These are phyloP conservation scores for Sebastolobus altivelis DNA, from an alignment of 2,797 vertebrate genomes.

Conservation along the genomic window DNA sequence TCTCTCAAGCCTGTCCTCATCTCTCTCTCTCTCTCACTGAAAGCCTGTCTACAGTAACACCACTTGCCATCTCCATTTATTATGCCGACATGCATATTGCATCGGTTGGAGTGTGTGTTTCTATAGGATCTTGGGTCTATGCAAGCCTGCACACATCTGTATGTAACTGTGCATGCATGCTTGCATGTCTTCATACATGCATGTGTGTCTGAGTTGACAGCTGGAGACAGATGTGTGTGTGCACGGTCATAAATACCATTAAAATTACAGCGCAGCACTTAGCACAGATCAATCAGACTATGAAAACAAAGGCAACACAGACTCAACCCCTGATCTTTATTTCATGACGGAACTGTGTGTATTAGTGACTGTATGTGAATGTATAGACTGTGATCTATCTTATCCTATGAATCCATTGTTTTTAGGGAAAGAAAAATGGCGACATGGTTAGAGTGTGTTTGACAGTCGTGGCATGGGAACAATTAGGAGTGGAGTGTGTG, in stretches of 20 bases:
- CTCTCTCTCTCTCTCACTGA: conserved; percentile 18
- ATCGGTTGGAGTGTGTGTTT: conserved; percentile 31
- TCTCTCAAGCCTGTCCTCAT: neutral
- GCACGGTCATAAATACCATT: conserved; percentile 67
- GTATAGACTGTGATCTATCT: neutral
- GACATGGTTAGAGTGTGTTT: neutral
- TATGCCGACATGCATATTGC: conserved; percentile 68
- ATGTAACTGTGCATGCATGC: conserved; percentile 2
- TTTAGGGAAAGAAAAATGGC: neutral
- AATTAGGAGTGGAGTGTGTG: conserved; percentile 48
- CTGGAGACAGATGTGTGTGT: conserved; percentile 51
- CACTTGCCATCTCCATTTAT: conserved; percentile 53
- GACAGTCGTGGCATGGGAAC: conserved; percentile 44
- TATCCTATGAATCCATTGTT: neutral
- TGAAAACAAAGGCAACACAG: conserved; percentile 69
- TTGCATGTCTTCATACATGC: conserved; percentile 35
- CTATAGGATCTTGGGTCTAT: neutral
- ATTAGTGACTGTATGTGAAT: conserved; percentile 7
- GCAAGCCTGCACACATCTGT: conserved; percentile 8
- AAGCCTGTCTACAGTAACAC: conserved; percentile 38
- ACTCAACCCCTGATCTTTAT: conserved; percentile 57
- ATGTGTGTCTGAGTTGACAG: conserved; percentile 33
- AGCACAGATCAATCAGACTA: conserved; percentile 56
- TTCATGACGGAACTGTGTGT: conserved; percentile 33
- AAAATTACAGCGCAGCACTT: conserved; percentile 65